Evolutionary conservation across 2,888 invertebrate species (phyloP).

Genomic region (Steinernema scapterisci): DNA sequence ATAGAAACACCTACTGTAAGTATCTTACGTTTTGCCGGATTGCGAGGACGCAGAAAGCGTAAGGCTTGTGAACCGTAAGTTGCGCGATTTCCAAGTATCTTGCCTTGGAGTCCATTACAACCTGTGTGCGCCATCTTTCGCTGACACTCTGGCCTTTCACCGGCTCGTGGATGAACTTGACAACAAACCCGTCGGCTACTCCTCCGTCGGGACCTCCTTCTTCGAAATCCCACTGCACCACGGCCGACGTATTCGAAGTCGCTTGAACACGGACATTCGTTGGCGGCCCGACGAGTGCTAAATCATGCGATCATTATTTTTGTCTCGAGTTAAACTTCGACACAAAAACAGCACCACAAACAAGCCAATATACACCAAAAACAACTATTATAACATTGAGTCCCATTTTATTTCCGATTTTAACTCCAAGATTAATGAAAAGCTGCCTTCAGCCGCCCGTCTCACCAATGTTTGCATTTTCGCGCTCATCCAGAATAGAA

Average conservation of each 20-base stretch:
- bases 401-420: too few relatives aligned
- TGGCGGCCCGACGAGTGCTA: slow-evolving; percentile 65
- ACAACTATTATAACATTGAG: too few relatives aligned
- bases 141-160: slow-evolving; percentile 37
- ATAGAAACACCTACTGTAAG: not conserved
- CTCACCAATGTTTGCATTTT: not conserved
- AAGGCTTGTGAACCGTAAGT: slow-evolving; percentile 62
- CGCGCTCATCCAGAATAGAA: slow-evolving; percentile 37
- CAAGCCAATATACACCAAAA: not conserved
- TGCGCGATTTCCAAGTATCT: slow-evolving; percentile 56
- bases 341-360: not conserved
- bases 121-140: slow-evolving; percentile 53
- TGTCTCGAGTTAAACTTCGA: not conserved
- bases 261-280: slow-evolving; percentile 64
- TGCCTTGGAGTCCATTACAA: slow-evolving; percentile 55
- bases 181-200: slow-evolving; percentile 60
- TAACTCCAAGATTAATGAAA: not conserved
- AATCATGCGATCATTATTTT: slow-evolving; percentile 35
- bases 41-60: slow-evolving; percentile 65
- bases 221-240: slow-evolving; percentile 66
- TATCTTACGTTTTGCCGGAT: slow-evolving; percentile 63
- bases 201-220: slow-evolving; percentile 41
- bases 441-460: not conserved
- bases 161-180: slow-evolving; percentile 67
- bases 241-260: slow-evolving; percentile 61